Evolutionary conservation across 2,888 invertebrate species (phyloP).

Genomic region (Ecliptopera silaceata): DNA sequence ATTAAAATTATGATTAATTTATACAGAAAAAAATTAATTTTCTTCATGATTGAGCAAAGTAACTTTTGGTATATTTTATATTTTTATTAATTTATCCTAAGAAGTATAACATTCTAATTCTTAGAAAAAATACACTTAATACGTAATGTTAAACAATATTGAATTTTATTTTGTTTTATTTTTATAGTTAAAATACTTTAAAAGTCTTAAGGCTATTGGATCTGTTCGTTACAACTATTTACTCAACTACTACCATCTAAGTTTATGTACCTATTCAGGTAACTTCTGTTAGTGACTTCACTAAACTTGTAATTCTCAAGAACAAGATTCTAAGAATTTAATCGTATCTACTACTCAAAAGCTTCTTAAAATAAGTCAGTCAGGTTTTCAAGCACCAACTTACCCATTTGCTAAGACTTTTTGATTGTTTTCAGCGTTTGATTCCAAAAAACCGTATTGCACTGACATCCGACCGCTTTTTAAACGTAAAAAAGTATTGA

Average conservation of each 20-base stretch:
- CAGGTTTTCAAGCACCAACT: too few species aligned
- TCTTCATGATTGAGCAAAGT: background rate
- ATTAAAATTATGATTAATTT: constrained; percentile 38
- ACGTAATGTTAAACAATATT: too few species aligned
- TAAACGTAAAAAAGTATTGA: background rate
- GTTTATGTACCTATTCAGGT: too few species aligned
- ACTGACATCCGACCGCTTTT: too few species aligned
- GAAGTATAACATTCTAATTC: too few species aligned
- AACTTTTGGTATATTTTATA: background rate
- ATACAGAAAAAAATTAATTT: constrained; percentile 14
- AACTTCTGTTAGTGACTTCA: background rate
- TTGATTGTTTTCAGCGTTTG: too few species aligned
- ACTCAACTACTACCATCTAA: background rate
- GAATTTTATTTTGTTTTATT: too few species aligned
- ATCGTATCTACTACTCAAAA: background rate
- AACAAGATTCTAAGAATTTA: background rate
- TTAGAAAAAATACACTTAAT: too few species aligned
- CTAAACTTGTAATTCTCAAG: background rate
- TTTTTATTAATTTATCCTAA: background rate
- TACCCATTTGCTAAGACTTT: too few species aligned
- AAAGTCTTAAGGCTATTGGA: background rate
- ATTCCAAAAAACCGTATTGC: too few species aligned
- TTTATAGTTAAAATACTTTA: too few species aligned
- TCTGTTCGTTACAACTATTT: background rate
- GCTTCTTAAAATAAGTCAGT: background rate